Percentiles rank a stretch among this genome's conserved stretches.
These are phyloP conservation scores for Philereme vetulata DNA, from an alignment of 2,888 invertebrate species.

Conservation along the genomic window DNA sequence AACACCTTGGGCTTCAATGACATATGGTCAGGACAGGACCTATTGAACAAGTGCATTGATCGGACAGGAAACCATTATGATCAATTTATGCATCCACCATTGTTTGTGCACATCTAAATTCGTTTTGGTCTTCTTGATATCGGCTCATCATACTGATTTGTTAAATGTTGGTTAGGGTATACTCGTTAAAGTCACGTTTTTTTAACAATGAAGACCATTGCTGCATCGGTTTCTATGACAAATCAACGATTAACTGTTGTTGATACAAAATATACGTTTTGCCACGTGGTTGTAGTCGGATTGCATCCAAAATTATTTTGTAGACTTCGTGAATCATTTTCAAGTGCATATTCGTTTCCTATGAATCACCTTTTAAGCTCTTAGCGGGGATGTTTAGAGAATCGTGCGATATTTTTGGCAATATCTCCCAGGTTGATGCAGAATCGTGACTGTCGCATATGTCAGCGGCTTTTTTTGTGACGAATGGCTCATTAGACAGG, in stretches of 20 bases:
- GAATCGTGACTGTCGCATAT: slow-evolving; percentile 48
- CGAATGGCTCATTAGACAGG: slow-evolving; percentile 32
- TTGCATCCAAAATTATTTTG: slow-evolving; percentile 19
- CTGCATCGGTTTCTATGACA: slow-evolving; percentile 2
- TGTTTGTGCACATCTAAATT: slow-evolving; percentile 36
- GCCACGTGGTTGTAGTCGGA: slow-evolving; percentile 17
- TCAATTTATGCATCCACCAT: slow-evolving; percentile 36
- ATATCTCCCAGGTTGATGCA: slow-evolving; percentile 67
- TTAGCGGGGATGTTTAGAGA: slow-evolving; percentile 40
- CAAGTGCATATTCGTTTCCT: slow-evolving; percentile 29
- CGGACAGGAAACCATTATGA: slow-evolving; percentile 39
- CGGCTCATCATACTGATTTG: slow-evolving; percentile 22
- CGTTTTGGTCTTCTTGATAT: slow-evolving; percentile 19
- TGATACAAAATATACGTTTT: slow-evolving; percentile 2
- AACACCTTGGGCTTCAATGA: slow-evolving; percentile 35
- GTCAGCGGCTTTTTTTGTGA: slow-evolving; percentile 35
- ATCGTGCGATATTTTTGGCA: slow-evolving; percentile 61
- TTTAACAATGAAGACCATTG: slow-evolving; percentile 14
- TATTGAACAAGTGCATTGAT: slow-evolving; percentile 42
- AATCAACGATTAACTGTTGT: slow-evolving; percentile 5
- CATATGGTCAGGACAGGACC: slow-evolving; percentile 32
- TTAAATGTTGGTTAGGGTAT: background rate
- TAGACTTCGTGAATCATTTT: slow-evolving; percentile 42
- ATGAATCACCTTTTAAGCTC: slow-evolving; percentile 28
- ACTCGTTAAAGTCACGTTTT: slow-evolving; percentile 12